These are phyloP conservation scores for Pseudorasbora parva DNA, from an alignment of 2,113 vertebrate genomes.

Conservation along the genomic window DNA sequence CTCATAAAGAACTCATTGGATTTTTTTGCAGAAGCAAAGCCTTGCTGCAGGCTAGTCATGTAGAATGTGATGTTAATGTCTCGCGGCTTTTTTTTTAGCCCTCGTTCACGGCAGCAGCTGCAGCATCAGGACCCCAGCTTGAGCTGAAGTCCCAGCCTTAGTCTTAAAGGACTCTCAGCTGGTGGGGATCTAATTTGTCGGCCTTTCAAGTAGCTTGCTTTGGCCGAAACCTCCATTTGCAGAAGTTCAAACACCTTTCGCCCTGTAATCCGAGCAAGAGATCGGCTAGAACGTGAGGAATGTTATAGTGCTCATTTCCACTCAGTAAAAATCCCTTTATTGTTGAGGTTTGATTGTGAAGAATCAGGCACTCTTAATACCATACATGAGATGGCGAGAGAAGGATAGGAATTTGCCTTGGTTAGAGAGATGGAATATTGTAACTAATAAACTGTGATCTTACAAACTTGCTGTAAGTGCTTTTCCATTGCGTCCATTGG, in stretches of 20 bases:
- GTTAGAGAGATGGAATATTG: slow-evolving; percentile 32
- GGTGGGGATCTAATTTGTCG: slow-evolving; percentile 49
- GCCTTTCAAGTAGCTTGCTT: slow-evolving; percentile 17
- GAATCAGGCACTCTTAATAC: background rate
- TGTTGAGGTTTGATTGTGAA: background rate
- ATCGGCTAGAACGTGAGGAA: background rate
- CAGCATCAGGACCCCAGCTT: slow-evolving; percentile 3
- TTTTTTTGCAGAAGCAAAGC: slow-evolving; percentile 54
- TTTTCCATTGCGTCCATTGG: slow-evolving; percentile 31
- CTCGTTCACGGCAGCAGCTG: background rate
- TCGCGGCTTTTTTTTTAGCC: background rate
- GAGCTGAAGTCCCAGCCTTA: slow-evolving; percentile 67
- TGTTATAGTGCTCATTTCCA: background rate
- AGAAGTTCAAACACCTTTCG: background rate
- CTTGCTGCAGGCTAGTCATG: slow-evolving; percentile 59
- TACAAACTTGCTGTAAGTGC: slow-evolving; percentile 41
- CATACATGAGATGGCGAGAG: background rate
- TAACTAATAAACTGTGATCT: slow-evolving; percentile 56
- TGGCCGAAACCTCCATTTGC: background rate
- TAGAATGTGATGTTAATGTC: slow-evolving; percentile 36
- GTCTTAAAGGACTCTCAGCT: slow-evolving; percentile 64
- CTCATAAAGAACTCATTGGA: background rate
- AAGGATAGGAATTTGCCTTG: slow-evolving; percentile 43
- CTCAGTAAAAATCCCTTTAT: slow-evolving; percentile 1
- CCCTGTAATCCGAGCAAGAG: background rate